phyloP scores from a whole-genome alignment of 1,140 invertebrate genomes.

The Euborellia annulipes region DNA sequence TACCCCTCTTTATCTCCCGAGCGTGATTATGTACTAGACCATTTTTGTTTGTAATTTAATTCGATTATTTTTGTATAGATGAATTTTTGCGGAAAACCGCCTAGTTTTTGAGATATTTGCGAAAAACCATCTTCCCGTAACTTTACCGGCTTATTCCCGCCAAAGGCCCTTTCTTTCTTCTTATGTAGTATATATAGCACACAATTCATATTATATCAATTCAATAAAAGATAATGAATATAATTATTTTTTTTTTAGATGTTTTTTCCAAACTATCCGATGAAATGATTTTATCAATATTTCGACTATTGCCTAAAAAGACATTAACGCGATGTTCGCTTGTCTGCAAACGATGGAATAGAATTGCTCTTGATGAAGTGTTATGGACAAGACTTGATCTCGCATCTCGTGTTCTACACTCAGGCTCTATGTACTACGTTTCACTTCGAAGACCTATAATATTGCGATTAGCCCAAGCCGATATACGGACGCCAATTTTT shows the following conservation, averaged over 20 bases:
- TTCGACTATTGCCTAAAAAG: conserved; percentile 64
- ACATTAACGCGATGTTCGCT: conserved; percentile 49
- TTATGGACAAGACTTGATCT: conserved; percentile 73
- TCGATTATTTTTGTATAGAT: no score
- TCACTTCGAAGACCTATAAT: conserved; percentile 54
- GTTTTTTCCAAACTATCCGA: conserved; percentile 44
- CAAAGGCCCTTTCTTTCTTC: no score
- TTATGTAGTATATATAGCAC: no score
- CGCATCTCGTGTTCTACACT: conserved; percentile 44
- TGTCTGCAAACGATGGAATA: conserved; percentile 54
- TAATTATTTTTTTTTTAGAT: conserved; percentile 32
- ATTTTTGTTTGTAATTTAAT: no score
- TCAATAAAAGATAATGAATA: no score
- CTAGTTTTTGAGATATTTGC: no score
- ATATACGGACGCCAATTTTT: conserved; percentile 30
- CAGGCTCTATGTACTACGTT: conserved; percentile 50
- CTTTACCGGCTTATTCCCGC: no score
- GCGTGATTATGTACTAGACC: no score
- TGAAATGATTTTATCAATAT: conserved; percentile 68
- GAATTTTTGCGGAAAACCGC: no score
- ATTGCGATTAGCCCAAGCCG: conserved; percentile 55
- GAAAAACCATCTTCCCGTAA: no score
- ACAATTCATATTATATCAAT: no score
- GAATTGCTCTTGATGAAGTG: conserved; percentile 60
- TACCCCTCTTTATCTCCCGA: no score